Base-by-base conservation (phyloP, 2,113 vertebrate species). In the Pardalotus punctatus region DNA sequence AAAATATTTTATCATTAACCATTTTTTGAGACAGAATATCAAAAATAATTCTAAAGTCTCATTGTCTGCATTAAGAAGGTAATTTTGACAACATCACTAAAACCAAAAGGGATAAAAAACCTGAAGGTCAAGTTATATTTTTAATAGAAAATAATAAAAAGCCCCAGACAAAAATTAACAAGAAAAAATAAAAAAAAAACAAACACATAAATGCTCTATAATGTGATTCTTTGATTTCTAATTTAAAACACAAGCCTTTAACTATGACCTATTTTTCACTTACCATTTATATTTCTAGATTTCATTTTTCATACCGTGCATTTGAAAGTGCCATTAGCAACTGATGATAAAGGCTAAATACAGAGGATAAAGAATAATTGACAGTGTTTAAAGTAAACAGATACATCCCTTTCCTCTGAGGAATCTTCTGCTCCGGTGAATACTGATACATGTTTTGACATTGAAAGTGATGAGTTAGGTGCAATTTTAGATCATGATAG, bases 401-500 rank as follows among this genome's bases (percentile, higher is more conserved):
- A 86, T 64, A 60, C 3, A 43, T 48, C 48, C 64, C 10, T 88
- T 93, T 81, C 24, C 47, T 45, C 64, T 72, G n/a, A 95, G 78
- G 57, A 91, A 35, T 74, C 48, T 0, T 0, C 67, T 90, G 19
- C 45, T 91, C 35, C 7, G 19, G 69, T 70, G 86, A 94, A 90
- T 91, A 80, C 31, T 40, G 42, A 90, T 90, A 93, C 23, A 67
- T 62, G 21, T 94, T 95, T 93, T 94, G 81, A 90, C 69, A 72
- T 80, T 89, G 90, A 80, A 91, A 87, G 10, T 67, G 88, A 76
- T 86, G 56, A 72, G 58, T 58, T 85, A 72, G 5, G 48, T 83
- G 36, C 71, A 96, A 97, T 95, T 95, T 84, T 65, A 90, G 50
- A 94, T 85, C 53, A 95, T 88, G 86, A 71, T 47, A 90, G 81